Conservation (phyloP, 2,113 vertebrate species). For the Rhea pennata region DNA sequence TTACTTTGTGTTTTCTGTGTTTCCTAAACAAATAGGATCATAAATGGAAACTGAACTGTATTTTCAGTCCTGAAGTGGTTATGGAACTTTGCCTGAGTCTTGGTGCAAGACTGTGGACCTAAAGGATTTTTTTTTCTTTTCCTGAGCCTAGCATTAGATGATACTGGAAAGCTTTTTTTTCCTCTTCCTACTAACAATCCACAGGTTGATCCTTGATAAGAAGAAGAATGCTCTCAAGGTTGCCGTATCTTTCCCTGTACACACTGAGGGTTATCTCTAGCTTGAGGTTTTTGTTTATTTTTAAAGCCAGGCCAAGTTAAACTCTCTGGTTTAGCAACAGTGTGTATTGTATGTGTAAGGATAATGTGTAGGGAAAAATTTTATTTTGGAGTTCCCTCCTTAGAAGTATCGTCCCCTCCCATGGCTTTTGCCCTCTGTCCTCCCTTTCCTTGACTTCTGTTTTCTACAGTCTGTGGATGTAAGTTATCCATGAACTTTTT, state of each 20-base stretch:
- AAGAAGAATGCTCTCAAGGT: slow-evolving; percentile 7
- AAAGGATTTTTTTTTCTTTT: neutral
- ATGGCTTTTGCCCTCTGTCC: neutral
- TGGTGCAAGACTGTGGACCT: accelerated
- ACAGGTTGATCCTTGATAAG: neutral
- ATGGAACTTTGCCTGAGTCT: neutral
- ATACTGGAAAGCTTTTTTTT: neutral
- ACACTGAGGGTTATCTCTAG: slow-evolving; percentile 46
- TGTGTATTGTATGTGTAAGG: neutral
- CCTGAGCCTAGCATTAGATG: neutral
- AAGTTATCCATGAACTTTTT: neutral
- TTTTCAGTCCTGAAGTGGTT: slow-evolving; percentile 12
- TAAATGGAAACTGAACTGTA: neutral
- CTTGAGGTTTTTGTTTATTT: slow-evolving; percentile 53
- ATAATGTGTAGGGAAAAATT: neutral
- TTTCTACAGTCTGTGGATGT: neutral
- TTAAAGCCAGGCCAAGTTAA: neutral
- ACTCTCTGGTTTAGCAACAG: slow-evolving; percentile 18
- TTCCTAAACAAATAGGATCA: neutral
- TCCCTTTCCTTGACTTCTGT: neutral
- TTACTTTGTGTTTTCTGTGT: neutral
- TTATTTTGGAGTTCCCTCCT: neutral
- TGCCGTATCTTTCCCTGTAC: neutral
- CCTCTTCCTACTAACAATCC: neutral
- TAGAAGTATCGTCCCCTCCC: neutral